Base-by-base conservation (phyloP, 2,888 invertebrate genomes). In the Chrysomela aeneicollis region DNA sequence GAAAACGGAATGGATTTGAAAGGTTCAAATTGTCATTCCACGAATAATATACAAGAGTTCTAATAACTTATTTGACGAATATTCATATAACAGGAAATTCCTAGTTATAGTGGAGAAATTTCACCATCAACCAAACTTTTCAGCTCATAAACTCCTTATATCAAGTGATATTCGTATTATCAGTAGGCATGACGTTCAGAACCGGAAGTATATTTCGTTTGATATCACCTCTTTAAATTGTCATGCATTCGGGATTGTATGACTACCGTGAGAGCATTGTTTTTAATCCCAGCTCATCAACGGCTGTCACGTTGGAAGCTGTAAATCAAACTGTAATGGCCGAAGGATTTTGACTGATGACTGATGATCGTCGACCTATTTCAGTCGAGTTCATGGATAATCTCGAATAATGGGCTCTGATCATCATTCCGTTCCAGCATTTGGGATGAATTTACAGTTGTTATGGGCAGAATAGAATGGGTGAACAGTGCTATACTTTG, bases 281-380 rank as follows among this genome's bases (percentile, higher is more conserved):
- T 57, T 46, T 46, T 17, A 46, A 46, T 57, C 15, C 46, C 8
- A 46, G 17, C 26, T 37, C 17, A 26, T 57, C 57, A 57, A 22
- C 46, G 46, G 17, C 30, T 57, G 57, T 57, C 57, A 57, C 46
- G 57, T 42, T 22, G 37, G 46, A 46, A 42, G 26, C 22, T 42
- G 46, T 57, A 26, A 46, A 46, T 57, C 57, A 37, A 57, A 17
- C 30, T n/a, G 17, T 19, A 35, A 37, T 30, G 18, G 32, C 46
- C 46, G 21, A 32, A 26, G 2, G 42, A 26, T 35, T 22, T 15
- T 10, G 35, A 35, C 35, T 37, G 19, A 19, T 42, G 42, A 55
- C 55, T 21, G 57, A 46, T 46, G 46, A 30, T 46, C 21, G 17
- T 57, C 42, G 57, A 46, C 42, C 57, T 30, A 42, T 46, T 57